Conservation (phyloP, 2,888 invertebrate genomes). For the Taenaris catops region DNA sequence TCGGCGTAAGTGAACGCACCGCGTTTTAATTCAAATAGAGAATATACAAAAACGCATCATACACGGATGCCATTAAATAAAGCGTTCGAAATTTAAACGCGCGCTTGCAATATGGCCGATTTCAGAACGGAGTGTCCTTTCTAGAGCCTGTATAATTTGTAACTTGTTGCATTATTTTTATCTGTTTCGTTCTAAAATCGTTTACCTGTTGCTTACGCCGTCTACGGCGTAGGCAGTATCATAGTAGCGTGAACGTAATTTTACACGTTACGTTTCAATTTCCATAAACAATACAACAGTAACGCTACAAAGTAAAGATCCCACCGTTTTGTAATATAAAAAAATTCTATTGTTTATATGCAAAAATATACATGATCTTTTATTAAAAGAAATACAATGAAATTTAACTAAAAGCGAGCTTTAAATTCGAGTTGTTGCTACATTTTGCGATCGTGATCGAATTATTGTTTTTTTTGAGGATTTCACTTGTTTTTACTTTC, state of each 20-base stretch:
- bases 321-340: too few species aligned
- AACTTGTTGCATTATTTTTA: slow-evolving; percentile 7
- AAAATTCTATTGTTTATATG: too few species aligned
- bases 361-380: too few species aligned
- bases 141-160: slow-evolving; percentile 14
- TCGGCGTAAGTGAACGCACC: slow-evolving; percentile 8
- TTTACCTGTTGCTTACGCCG: slow-evolving; percentile 34
- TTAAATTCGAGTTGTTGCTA: too few species aligned
- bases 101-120: slow-evolving; percentile 1
- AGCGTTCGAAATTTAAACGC: slow-evolving; percentile 1
- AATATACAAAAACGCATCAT: background rate
- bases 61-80: background rate
- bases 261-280: too few species aligned
- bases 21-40: slow-evolving; percentile 1
- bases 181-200: slow-evolving; percentile 28
- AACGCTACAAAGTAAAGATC: too few species aligned
- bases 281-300: too few species aligned
- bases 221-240: slow-evolving; percentile 33
- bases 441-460: too few species aligned
- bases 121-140: background rate
- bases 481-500: too few species aligned
- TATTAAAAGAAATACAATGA: too few species aligned
- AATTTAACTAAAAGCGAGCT: too few species aligned
- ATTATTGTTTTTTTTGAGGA: too few species aligned
- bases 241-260: slow-evolving; percentile 7